Base-by-base conservation (phyloP, 2,113 vertebrate species). In the Brachirus orientalis region DNA sequence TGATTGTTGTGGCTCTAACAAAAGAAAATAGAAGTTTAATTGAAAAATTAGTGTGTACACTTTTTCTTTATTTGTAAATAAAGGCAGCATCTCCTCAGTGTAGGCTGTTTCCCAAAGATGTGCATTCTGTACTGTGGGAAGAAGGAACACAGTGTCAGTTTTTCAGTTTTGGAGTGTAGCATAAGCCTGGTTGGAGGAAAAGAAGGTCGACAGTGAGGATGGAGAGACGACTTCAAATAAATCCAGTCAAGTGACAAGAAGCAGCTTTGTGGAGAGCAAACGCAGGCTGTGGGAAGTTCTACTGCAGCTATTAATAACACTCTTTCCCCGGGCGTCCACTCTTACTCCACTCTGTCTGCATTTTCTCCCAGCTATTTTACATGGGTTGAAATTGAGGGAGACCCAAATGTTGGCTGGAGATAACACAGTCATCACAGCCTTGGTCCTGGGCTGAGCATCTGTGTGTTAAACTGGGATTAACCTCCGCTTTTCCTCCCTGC, bases 401-500 rank as follows among this genome's bases (percentile, higher is more conserved):
- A 95, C 93, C 95, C 94, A 96, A 98, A 97, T 97, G 96, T 94
- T 95, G 94, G 91, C 91, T 65, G 89, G 93, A 96, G 96, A 98
- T 98, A 98, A 98, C 94, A 91, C 93, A 91, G 92, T 94, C 94
- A 94, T 94, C 91, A 93, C 90, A 94, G 93, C 90, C 93, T 90
- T 69, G 92, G 93, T 93, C 94, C 94, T 94, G 90, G 92, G 89
- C 94, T 90, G 86, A 54, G 93, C 94, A 91, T 93, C 92, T 79
- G 89, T 87, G 94, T 91, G 92, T 95, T 96, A 96, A 97, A 97
- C 94, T 94, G 84, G 95, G 96, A 97, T 97, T 96, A 97, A 96
- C 95, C 94, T 94, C 92, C 93, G 90, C 93, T 90, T 69, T 84
- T 82, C 83, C 78, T 79, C 79, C 72, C 38, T 43, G 28, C 28